Conservation (phyloP, 2,797 vertebrate genomes). For the Acanthurus tractus region DNA sequence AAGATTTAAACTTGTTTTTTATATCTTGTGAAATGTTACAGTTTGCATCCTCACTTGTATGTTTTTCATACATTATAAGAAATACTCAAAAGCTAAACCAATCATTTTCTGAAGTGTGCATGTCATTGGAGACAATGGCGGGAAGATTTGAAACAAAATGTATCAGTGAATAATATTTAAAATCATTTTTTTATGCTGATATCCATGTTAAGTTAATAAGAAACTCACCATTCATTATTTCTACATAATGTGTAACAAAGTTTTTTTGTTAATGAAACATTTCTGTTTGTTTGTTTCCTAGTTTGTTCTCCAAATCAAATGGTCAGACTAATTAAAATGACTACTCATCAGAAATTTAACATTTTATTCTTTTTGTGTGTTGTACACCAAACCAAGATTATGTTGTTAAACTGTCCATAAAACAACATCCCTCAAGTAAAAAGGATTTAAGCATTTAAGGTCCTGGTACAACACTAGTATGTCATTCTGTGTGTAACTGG, state of each 20-base stretch:
- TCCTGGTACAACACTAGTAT: neutral
- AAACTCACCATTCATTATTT: neutral
- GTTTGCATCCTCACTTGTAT: neutral
- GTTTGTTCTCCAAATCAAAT: too few species aligned
- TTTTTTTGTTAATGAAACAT: neutral
- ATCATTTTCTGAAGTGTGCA: neutral
- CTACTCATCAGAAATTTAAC: too few species aligned
- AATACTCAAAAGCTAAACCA: neutral
- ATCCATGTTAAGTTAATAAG: neutral
- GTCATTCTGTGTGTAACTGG: slow-evolving; percentile 14
- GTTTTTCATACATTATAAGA: neutral
- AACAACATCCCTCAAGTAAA: neutral
- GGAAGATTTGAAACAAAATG: neutral
- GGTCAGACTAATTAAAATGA: too few species aligned
- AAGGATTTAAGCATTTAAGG: neutral
- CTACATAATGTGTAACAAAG: neutral
- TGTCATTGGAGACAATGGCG: neutral
- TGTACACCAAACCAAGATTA: neutral
- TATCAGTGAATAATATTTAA: neutral
- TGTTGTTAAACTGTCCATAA: neutral
- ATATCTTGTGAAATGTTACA: neutral
- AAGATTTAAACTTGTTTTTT: neutral
- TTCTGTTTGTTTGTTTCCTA: too few species aligned
- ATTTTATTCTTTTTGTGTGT: neutral
- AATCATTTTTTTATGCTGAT: neutral